A percentile compares a stretch with the other conserved stretches of the same genome.
These are phyloP conservation scores for Prosopocoilus inquinatus DNA, from an alignment of 2,888 invertebrate genomes.

Conservation along the genomic window DNA sequence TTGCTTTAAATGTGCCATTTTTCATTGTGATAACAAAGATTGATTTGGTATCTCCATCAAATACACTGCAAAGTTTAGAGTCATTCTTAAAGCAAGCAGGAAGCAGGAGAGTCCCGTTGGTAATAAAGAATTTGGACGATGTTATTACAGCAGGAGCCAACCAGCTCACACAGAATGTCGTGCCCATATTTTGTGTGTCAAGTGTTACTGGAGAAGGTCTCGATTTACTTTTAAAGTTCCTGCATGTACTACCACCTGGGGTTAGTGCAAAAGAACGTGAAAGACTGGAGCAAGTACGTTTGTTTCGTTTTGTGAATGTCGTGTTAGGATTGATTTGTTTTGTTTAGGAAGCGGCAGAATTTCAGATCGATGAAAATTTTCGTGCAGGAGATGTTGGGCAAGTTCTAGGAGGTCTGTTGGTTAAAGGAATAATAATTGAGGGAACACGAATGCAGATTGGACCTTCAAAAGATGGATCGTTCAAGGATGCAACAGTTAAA, in stretches of 20 bases:
- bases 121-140: conserved; percentile 68
- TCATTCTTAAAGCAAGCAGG: conserved; percentile 65
- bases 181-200: conserved; percentile 85
- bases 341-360: conserved; percentile 69
- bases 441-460: conserved; percentile 75
- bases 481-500: conserved; percentile 73
- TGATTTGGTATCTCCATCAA: conserved; percentile 70
- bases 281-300: conserved; percentile 62
- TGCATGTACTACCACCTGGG: conserved; percentile 77
- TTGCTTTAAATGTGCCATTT: conserved; percentile 82
- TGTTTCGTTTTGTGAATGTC: background rate
- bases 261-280: conserved; percentile 65
- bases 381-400: conserved; percentile 80
- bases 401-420: conserved; percentile 81
- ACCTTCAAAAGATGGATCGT: conserved; percentile 75
- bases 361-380: conserved; percentile 94
- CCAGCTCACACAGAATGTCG: conserved; percentile 62
- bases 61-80: conserved; percentile 59
- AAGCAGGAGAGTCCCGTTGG: conserved; percentile 62
- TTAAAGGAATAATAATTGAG: conserved; percentile 82
- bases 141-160: conserved; percentile 72
- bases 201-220: conserved; percentile 86
- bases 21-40: conserved; percentile 93
- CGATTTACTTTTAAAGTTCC: conserved; percentile 78
- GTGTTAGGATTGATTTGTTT: conserved; percentile 16